phyloP scores from a whole-genome alignment of 2,888 invertebrate genomes.

The Eupsilia transversa region DNA sequence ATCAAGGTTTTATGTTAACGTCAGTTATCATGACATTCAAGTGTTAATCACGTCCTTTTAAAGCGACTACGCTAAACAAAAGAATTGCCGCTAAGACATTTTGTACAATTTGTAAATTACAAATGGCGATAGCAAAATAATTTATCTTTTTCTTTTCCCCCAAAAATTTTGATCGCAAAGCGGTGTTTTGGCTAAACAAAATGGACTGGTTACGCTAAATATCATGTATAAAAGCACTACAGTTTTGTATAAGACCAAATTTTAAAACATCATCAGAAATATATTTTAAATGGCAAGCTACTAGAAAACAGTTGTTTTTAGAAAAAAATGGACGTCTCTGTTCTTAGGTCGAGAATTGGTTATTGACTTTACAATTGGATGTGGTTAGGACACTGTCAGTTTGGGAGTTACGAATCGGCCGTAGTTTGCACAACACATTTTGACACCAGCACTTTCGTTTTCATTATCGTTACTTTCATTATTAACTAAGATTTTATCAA shows the following conservation, averaged over 20 bases:
- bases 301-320: constrained; percentile 86
- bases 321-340: constrained; percentile 90
- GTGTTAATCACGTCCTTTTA: constrained; percentile 79
- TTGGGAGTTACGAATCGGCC: constrained; percentile 69
- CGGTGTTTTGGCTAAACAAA: constrained; percentile 90
- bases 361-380: constrained; percentile 85
- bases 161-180: constrained; percentile 86
- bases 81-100: constrained; percentile 75
- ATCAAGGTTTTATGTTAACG: constrained; percentile 74
- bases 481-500: constrained; percentile 81
- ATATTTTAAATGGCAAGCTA: constrained; percentile 89
- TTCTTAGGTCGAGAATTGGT: constrained; percentile 89
- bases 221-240: constrained; percentile 90
- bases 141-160: constrained; percentile 67
- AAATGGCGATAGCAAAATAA: constrained; percentile 88
- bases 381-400: constrained; percentile 81
- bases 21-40: constrained; percentile 72
- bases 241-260: constrained; percentile 88
- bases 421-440: constrained; percentile 63
- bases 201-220: constrained; percentile 90
- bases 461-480: constrained; percentile 70
- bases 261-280: constrained; percentile 88
- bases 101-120: constrained; percentile 78
- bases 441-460: constrained; percentile 72
- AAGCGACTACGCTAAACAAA: constrained; percentile 80